Conservation (phyloP, 2,888 invertebrate species). For the Clepsis dumicolana region DNA sequence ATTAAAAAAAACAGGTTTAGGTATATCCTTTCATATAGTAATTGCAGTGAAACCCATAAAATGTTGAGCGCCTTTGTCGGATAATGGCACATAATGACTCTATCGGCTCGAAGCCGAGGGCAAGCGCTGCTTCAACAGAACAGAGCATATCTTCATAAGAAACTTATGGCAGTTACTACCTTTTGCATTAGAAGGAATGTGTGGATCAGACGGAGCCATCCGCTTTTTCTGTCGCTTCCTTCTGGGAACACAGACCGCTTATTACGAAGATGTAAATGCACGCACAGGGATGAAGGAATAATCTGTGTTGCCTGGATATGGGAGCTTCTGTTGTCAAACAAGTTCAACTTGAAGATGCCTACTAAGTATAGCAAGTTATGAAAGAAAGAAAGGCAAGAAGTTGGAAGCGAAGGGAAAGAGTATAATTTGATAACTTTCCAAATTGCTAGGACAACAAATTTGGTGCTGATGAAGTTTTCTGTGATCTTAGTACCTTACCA, state of each 20-base stretch:
- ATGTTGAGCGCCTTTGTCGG: conserved; percentile 65
- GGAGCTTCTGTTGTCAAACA: conserved; percentile 22
- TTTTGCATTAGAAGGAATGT: no score
- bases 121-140: conserved; percentile 30
- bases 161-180: no score
- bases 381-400: no score
- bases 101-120: conserved; percentile 64
- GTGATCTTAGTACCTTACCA: no score
- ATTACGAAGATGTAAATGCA: conserved; percentile 40
- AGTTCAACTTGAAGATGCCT: no score
- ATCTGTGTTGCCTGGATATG: conserved; percentile 33
- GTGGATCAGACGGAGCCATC: conserved; percentile 45
- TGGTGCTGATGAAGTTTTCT: no score
- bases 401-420: no score
- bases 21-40: neutral
- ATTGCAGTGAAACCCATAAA: neutral
- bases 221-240: conserved; percentile 51
- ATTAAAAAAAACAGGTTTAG: neutral
- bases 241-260: conserved; percentile 42
- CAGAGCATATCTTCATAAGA: no score
- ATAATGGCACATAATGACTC: conserved; percentile 85
- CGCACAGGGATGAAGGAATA: conserved; percentile 25
- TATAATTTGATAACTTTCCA: no score
- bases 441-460: no score
- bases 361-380: no score